Evolutionary conservation across 2,113 vertebrate genomes (phyloP).

Genomic region (Oxyruncus cristatus): DNA sequence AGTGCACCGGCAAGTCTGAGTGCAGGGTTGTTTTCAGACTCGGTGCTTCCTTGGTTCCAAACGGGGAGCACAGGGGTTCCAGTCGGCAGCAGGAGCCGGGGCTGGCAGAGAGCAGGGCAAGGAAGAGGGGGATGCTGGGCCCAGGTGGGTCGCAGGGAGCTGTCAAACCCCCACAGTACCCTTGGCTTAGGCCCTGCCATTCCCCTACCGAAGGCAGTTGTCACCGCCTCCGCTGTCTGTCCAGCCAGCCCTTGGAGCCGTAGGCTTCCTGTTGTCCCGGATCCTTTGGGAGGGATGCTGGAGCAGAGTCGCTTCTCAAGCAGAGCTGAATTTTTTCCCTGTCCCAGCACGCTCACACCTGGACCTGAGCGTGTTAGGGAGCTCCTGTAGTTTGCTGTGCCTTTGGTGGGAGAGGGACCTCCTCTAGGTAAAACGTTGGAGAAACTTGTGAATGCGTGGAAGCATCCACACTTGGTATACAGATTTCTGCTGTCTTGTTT

Average conservation of each 20-base stretch:
- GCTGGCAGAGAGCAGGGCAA: background rate
- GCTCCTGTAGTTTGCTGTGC: background rate
- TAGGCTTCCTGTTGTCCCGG: background rate
- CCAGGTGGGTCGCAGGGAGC: background rate
- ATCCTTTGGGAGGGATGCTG: background rate
- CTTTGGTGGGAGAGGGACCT: background rate
- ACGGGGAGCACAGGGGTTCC: accelerated
- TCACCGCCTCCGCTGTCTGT: background rate
- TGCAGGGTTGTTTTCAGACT: background rate
- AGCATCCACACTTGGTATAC: background rate
- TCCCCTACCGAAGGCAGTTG: background rate
- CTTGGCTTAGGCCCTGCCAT: background rate
- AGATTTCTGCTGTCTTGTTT: background rate
- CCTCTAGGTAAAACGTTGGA: background rate
- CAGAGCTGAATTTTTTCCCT: background rate
- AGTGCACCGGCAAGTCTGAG: background rate
- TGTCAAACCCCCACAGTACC: background rate
- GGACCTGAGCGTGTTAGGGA: background rate
- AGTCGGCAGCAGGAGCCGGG: background rate
- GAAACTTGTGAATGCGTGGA: background rate
- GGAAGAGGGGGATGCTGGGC: background rate
- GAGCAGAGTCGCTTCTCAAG: background rate
- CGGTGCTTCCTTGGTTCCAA: background rate
- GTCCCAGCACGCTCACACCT: background rate
- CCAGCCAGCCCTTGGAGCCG: background rate